Evolutionary conservation across 1,140 invertebrate genomes (phyloP).

Genomic region (Manduca sexta): DNA sequence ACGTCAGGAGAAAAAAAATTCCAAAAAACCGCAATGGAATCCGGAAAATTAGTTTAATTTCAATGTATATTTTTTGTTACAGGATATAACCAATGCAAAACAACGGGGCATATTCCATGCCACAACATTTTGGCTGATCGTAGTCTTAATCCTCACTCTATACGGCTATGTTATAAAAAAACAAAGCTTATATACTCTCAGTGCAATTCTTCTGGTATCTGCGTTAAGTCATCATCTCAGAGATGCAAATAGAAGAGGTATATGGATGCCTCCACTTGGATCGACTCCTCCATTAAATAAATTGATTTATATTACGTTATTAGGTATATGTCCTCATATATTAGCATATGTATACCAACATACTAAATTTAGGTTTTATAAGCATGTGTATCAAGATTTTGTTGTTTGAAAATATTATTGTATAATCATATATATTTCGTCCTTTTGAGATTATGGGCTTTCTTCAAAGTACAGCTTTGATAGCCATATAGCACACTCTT

Average conservation of each 20-base stretch:
- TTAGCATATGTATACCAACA: constrained; percentile 28
- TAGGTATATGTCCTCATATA: constrained; percentile 28
- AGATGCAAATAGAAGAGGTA: constrained; percentile 43
- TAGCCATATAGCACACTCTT: too few relatives aligned
- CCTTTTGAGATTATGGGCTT: too few relatives aligned
- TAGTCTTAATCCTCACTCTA: constrained; percentile 22
- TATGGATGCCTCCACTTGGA: constrained; percentile 50
- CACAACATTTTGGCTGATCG: constrained; percentile 39
- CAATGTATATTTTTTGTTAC: constrained; percentile 27
- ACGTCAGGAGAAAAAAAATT: too few relatives aligned
- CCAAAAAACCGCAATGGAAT: too few relatives aligned
- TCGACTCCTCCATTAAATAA: constrained; percentile 37
- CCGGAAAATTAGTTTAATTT: too few relatives aligned
- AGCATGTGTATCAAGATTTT: too few relatives aligned
- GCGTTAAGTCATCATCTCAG: constrained; percentile 49
- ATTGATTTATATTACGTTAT: constrained; percentile 32
- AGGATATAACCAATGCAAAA: constrained; percentile 47
- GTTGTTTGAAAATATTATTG: constrained; percentile 13
- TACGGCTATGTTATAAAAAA: constrained; percentile 37
- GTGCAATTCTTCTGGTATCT: constrained; percentile 45
- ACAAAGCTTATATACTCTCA: constrained; percentile 37
- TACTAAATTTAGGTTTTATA: constrained; percentile 25
- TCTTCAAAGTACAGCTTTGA: too few relatives aligned
- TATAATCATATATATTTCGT: constrained; percentile 4
- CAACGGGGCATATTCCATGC: constrained; percentile 52